Evolutionary conservation across 2,797 vertebrate genomes (phyloP), one percentile per base, ranked within the genome.

Genomic region (Syncerus caffer): DNA sequence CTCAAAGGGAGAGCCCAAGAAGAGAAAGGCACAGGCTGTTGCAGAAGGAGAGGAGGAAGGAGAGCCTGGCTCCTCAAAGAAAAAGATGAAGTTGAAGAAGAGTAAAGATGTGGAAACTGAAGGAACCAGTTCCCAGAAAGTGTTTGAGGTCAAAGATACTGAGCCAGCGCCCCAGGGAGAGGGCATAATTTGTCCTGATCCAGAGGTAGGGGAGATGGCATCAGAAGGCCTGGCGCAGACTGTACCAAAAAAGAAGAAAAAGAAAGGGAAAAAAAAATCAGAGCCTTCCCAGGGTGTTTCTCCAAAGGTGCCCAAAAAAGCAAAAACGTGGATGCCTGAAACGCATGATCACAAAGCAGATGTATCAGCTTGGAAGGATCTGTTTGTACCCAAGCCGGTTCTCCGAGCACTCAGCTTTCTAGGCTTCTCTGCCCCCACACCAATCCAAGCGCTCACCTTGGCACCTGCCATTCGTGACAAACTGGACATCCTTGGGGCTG

Each of bases 401-500:
- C 98, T 99, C 16, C 98, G 93, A 83, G 99, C 99, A 0, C 99
- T 99, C 78, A 99, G 99, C 97, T 98, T 94, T 67, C 98, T 99
- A 45, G 99, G 99, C 0, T 99, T 99, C 97, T 99, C 99, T 84
- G 99, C 99, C 60, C 99, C 99, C 0, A 99, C 99, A 10, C 99
- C 99, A 2, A 99, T 99, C 97, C 99, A 99, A 98, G 99, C 99
- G 57, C 98, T 99, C 91, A 97, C 99, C 15, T 98, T 99, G 94
- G 99, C 99, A 47, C 98, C 99, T 64, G 99, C 99, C 14, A 99
- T 99, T 98, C 99, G 99, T 97, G 99, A 99, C 98, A 99, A 97
- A 1, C 98, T 99, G 99, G 99, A 99, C 96, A 98, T 99, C 93
- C 99, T 99, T 74, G 99, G 99, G 17, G 99, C 99, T 64, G 99